Conservation (phyloP, 2,113 vertebrate species). For the Pleuronectes platessa region DNA sequence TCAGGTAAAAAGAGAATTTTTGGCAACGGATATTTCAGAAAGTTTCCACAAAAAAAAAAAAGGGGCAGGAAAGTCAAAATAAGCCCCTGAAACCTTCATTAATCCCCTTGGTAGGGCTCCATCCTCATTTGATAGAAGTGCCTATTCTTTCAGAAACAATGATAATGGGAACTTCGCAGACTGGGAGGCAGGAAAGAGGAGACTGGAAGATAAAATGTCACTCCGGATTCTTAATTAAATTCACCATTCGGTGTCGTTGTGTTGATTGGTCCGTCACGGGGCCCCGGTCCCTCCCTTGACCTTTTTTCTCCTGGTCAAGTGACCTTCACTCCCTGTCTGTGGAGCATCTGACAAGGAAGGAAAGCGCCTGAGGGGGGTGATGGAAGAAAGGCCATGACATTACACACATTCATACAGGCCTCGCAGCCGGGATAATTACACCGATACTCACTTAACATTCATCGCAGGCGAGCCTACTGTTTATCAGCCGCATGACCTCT, state of each 20-base stretch:
- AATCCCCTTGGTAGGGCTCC: constrained; percentile 55
- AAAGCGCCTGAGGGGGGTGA: constrained; percentile 50
- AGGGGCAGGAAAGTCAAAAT: constrained; percentile 48
- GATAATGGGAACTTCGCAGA: constrained; percentile 65
- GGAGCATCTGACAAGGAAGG: constrained; percentile 59
- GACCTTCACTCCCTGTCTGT: constrained; percentile 74
- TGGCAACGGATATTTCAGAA: constrained; percentile 56
- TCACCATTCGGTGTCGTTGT: constrained; percentile 38
- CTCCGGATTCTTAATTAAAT: constrained; percentile 78
- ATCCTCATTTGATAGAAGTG: constrained; percentile 55
- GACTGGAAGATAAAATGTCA: constrained; percentile 57
- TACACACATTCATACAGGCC: constrained; percentile 66
- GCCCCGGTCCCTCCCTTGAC: constrained; percentile 62
- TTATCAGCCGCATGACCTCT: constrained; percentile 77
- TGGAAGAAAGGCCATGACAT: constrained; percentile 72
- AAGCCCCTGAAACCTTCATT: constrained; percentile 56
- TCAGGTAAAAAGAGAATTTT: constrained; percentile 70
- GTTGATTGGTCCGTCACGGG: constrained; percentile 40
- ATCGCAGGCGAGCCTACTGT: constrained; percentile 62
- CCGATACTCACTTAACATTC: constrained; percentile 74
- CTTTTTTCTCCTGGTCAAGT: constrained; percentile 72
- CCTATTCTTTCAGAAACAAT: constrained; percentile 68
- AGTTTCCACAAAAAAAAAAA: constrained; percentile 45
- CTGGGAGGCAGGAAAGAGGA: constrained; percentile 27
- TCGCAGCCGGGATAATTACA: constrained; percentile 75